phyloP scores from a whole-genome alignment of 92 coral and sea anemone genomes.

The Anthopleura xanthogrammica region DNA sequence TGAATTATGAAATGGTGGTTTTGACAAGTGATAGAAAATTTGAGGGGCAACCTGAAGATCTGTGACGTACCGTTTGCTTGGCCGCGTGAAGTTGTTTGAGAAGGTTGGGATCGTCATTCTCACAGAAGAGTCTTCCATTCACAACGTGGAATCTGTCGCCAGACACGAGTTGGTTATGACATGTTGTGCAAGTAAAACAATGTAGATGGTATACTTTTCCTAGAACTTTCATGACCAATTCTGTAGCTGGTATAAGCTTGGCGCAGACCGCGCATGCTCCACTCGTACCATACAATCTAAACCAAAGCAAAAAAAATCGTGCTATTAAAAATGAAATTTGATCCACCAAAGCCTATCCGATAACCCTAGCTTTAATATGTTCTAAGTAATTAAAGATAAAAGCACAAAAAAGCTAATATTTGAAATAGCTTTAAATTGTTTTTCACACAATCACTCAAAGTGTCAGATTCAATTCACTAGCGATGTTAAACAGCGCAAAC shows the following conservation, averaged over 20 bases:
- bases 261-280: slow-evolving; percentile 99
- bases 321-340: slow-evolving; percentile 38
- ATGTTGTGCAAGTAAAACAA: slow-evolving; percentile 94
- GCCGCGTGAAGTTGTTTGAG: slow-evolving; percentile 78
- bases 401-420: slow-evolving; percentile 84
- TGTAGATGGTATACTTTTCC: slow-evolving; percentile 95
- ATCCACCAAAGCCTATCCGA: slow-evolving; percentile 58
- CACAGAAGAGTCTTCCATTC: slow-evolving; percentile 96
- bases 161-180: slow-evolving; percentile 89
- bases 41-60: background rate
- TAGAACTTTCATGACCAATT: slow-evolving; percentile 95
- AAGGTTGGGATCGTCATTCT: slow-evolving; percentile 86
- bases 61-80: slow-evolving; percentile 83
- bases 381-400: slow-evolving; percentile 90
- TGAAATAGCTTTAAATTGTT: slow-evolving; percentile 88
- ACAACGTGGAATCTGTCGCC: slow-evolving; percentile 98
- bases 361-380: slow-evolving; percentile 82
- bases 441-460: slow-evolving; percentile 79
- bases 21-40: slow-evolving; percentile 54
- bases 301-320: slow-evolving; percentile 32
- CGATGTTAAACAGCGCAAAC: slow-evolving; percentile 71
- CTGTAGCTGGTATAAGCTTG: slow-evolving; percentile 93
- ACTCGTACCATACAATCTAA: slow-evolving; percentile 91
- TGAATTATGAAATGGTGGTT: slow-evolving; percentile 52
- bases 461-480: slow-evolving; percentile 71